Conservation (phyloP, 2,113 vertebrate species). For the Garra rufa region DNA sequence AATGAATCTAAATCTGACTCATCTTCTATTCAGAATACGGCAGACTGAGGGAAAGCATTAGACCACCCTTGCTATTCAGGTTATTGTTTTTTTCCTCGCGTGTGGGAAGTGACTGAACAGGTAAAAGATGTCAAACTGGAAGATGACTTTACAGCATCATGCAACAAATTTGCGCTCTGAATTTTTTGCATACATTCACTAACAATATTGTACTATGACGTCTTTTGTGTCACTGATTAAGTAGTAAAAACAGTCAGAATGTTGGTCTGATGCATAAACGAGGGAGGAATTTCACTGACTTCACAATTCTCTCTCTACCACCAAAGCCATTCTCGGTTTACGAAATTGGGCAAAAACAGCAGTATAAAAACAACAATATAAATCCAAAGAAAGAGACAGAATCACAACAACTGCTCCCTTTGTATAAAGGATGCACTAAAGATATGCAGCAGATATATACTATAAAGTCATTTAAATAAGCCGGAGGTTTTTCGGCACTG, state of each 20-base stretch:
- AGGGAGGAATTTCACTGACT: background rate
- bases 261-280: background rate
- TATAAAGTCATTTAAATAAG: slow-evolving; percentile 24
- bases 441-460: slow-evolving; percentile 9
- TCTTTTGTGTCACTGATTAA: background rate
- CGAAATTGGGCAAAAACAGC: background rate
- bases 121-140: background rate
- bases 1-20: slow-evolving; percentile 19
- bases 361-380: slow-evolving; percentile 22
- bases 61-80: background rate
- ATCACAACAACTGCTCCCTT: background rate
- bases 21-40: background rate
- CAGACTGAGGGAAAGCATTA: background rate
- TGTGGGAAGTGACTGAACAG: slow-evolving; percentile 25
- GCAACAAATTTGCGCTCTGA: background rate
- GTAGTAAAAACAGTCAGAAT: background rate
- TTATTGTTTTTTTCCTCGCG: background rate
- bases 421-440: background rate
- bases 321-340: background rate
- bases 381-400: background rate
- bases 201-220: background rate
- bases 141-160: background rate
- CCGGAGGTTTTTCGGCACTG: background rate
- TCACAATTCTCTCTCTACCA: background rate
- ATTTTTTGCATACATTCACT: background rate